A percentile compares a stretch with the other conserved stretches of the same genome.
phyloP scores from a whole-genome alignment of 2,797 vertebrate species.

The Sebastes diploproa region DNA sequence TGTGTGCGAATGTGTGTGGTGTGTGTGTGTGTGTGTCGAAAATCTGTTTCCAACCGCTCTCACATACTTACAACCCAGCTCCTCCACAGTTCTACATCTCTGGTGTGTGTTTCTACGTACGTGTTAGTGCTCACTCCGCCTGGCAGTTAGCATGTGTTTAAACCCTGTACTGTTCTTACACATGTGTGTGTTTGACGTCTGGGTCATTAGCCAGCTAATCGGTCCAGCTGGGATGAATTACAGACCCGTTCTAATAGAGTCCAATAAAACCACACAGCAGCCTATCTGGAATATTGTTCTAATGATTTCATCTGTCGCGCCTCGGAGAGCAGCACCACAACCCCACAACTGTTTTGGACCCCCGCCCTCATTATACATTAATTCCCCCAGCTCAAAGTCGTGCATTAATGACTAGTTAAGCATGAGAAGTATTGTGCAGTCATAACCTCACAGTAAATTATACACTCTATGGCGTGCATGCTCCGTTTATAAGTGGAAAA shows the following conservation, averaged over 20 bases:
- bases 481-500: slow-evolving; percentile 30
- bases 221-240: slow-evolving; percentile 72
- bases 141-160: slow-evolving; percentile 24
- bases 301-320: slow-evolving; percentile 73
- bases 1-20: neutral
- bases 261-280: slow-evolving; percentile 67
- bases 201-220: slow-evolving; percentile 63
- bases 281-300: slow-evolving; percentile 71
- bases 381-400: slow-evolving; percentile 22
- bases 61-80: slow-evolving; percentile 1
- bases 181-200: slow-evolving; percentile 23
- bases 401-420: slow-evolving; percentile 48
- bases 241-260: slow-evolving; percentile 56
- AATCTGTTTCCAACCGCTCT: neutral
- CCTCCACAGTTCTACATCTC: slow-evolving; percentile 15
- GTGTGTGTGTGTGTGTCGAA: slow-evolving; percentile 5
- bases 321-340: slow-evolving; percentile 41
- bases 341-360: slow-evolving; percentile 43
- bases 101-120: neutral
- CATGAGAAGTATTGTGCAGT: slow-evolving; percentile 17
- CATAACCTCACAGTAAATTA: slow-evolving; percentile 53
- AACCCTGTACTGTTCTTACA: slow-evolving; percentile 10
- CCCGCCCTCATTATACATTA: slow-evolving; percentile 24
- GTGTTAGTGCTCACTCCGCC: slow-evolving; percentile 17
- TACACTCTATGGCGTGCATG: slow-evolving; percentile 10